Base-by-base conservation (phyloP, 2,797 vertebrate species). In the Rhinophrynus dorsalis region DNA sequence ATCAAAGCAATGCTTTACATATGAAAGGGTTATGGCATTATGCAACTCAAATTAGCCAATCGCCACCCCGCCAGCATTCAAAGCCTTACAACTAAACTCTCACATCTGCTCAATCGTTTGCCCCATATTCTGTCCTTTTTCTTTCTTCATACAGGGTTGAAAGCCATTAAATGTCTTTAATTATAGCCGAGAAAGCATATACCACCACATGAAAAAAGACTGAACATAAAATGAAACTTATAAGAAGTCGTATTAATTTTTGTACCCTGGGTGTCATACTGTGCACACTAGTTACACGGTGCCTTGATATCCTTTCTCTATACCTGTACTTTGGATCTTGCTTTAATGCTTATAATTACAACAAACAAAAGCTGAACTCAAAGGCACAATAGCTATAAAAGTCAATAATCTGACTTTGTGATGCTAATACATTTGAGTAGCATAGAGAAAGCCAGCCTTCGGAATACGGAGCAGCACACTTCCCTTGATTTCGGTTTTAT, bases 1-100 rank as follows among this genome's bases (percentile, higher is more conserved):
- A 93, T 94, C 90, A 92, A 93, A 94, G 90, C 79, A 76, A 76
- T 83, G 37, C 77, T 94, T 90, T 93, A 88, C 92, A 92, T 92
- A 88, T 92, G 91, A 94, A 95, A 94, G 86, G 84, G 77, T 57
- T 35, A 59, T 74, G 79, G 84, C 84, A 89, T 88, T 90, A 86
- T 85, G 79, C 5, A 4, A 77, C 83, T 82, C 88, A 88, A 89
- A 89, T 90, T 89, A 92, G 89, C 90, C 91, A 88, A 87, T 83
- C 79, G 57, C 84, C 77, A 78, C 84, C 87, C 85, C 47, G 77
- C 83, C 86, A 87, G 81, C 83, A 83, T 79, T 81, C 81, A 82
- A 82, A 74, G 73, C 77, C 83, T 81, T 67, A 78, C 77, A 87
- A 90, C 90, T 92, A 89, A 84, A 81, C 74, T 0, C 77, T 88